Evolutionary conservation across 1,140 invertebrate genomes (phyloP).

Genomic region (Drosophila sechellia): DNA sequence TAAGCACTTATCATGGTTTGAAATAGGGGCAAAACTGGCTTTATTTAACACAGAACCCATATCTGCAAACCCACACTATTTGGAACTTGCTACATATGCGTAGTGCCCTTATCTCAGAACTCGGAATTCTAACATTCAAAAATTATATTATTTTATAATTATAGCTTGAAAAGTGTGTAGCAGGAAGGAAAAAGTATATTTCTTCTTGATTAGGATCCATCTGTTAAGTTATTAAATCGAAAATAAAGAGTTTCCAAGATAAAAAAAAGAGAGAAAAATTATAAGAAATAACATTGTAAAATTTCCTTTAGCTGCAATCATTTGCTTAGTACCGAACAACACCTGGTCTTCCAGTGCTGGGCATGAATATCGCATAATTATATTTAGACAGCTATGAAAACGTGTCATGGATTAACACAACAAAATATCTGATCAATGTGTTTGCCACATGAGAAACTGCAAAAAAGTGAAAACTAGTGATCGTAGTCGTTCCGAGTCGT

Average conservation of each 20-base stretch:
- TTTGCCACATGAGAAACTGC: slow-evolving; percentile 1
- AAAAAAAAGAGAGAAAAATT: too few relatives aligned
- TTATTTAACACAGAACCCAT: neutral
- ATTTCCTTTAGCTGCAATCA: too few relatives aligned
- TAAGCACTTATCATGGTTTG: neutral
- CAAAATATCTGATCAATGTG: slow-evolving; percentile 17
- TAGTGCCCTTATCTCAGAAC: too few relatives aligned
- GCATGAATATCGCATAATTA: slow-evolving; percentile 22
- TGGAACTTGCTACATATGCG: too few relatives aligned
- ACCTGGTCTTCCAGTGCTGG: neutral
- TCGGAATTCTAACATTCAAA: too few relatives aligned
- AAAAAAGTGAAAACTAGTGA: slow-evolving; percentile 18
- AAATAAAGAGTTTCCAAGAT: too few relatives aligned
- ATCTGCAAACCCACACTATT: neutral
- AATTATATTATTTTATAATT: too few relatives aligned
- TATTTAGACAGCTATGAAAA: slow-evolving; percentile 20
- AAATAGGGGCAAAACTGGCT: neutral
- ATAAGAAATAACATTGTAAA: too few relatives aligned
- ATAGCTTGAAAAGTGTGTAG: too few relatives aligned
- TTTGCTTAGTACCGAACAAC: neutral
- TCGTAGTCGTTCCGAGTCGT: slow-evolving; percentile 13
- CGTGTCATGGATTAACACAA: slow-evolving; percentile 15
- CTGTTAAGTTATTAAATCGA: too few relatives aligned
- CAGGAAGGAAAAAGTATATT: too few relatives aligned
- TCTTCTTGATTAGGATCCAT: too few relatives aligned